Evolutionary conservation across 2,888 invertebrate genomes (phyloP), one percentile per base, ranked within the genome.

Genomic region (Erebia aethiops): DNA sequence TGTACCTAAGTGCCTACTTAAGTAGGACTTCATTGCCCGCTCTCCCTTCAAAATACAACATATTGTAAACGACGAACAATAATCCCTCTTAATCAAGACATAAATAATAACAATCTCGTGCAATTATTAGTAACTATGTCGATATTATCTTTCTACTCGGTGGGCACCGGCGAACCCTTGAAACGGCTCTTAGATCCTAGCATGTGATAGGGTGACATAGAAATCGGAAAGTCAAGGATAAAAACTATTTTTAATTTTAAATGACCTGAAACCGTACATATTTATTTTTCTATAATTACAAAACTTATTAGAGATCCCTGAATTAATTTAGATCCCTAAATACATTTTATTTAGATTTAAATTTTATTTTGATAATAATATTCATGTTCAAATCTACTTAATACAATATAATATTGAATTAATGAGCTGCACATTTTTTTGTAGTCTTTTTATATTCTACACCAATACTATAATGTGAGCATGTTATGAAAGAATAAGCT

Each of bases 131-230:
- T 81, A 76, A 75, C 76, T 79, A 73, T 75, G 71, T 71, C 76
- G 91, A 92, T 90, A 82, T 83, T 89, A 91, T 92, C 92, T 92
- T 89, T 89, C 87, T 84, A 82, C 84, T 83, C 82, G 86, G 79
- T 88, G 86, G 86, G 83, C 87, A 84, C 81, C 82, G 75, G 82
- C 81, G 82, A 82, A 83, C 82, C 81, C 84, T 80, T 84, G 84
- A 85, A 87, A 84, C 81, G 77, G 82, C 79, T 82, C 79, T 81
- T 80, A 79, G 81, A 83, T 79, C 79, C 82, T 84, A 77, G 80
- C 78, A 79, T 81, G 78, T 74, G 71, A 54, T 82, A 83, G 78
- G 80, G 81, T 75, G 77, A 54, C 77, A 61, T 78, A 11, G 13
- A 35, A 67, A 57, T 26, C 5, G 1, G 3, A 21, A 1, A 16